Conservation (phyloP, 2,888 invertebrate species). For the Venusia cambrica region DNA sequence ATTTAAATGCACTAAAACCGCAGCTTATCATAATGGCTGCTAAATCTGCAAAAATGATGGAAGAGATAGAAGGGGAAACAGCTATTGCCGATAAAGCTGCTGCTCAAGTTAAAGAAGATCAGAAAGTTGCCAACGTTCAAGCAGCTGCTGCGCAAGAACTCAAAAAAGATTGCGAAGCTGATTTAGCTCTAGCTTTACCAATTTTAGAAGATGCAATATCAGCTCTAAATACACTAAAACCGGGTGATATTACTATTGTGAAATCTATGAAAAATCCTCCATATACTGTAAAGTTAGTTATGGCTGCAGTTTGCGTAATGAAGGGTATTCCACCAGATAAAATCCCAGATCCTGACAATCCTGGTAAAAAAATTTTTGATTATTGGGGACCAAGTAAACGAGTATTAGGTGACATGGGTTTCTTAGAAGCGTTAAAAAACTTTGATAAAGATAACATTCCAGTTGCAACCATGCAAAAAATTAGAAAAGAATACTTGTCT, state of each 20-base stretch:
- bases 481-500: conserved; percentile 87
- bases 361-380: conserved; percentile 86
- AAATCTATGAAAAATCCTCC: conserved; percentile 96
- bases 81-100: conserved; percentile 89
- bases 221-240: conserved; percentile 92
- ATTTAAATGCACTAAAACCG: conserved; percentile 87
- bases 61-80: conserved; percentile 88
- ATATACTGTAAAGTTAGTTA: conserved; percentile 89
- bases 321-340: conserved; percentile 89
- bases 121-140: conserved; percentile 92
- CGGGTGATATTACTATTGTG: conserved; percentile 90
- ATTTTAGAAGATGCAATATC: conserved; percentile 88
- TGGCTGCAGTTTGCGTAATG: conserved; percentile 96
- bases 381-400: conserved; percentile 94
- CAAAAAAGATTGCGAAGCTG: conserved; percentile 95
- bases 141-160: conserved; percentile 91
- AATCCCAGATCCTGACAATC: conserved; percentile 85
- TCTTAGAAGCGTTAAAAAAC: conserved; percentile 86
- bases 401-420: conserved; percentile 90
- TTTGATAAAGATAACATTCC: conserved; percentile 94
- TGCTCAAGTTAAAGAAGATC: conserved; percentile 90
- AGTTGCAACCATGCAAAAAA: conserved; percentile 85
- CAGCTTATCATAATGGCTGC: conserved; percentile 86
- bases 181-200: conserved; percentile 93
- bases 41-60: conserved; percentile 88